phyloP scores from a whole-genome alignment of 2,113 vertebrate genomes.

The Martes martes region DNA sequence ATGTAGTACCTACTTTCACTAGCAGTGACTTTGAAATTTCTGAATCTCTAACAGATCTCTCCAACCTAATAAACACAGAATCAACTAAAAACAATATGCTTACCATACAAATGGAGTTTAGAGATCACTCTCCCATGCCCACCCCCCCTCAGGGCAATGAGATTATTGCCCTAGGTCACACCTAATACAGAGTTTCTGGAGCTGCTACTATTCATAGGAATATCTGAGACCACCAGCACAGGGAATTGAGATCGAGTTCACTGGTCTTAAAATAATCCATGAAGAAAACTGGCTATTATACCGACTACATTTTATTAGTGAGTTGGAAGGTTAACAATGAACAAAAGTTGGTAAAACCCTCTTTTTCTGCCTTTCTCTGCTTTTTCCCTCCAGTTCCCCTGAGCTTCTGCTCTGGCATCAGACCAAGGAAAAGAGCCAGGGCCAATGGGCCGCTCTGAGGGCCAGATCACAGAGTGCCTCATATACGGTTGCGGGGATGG shows the following conservation, averaged over 20 bases:
- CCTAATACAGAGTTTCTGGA: background rate
- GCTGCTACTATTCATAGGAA: background rate
- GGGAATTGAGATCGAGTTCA: background rate
- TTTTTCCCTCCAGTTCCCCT: background rate
- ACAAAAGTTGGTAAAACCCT: background rate
- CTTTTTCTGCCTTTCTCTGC: background rate
- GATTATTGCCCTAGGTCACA: background rate
- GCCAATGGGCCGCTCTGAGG: background rate
- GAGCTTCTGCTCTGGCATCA: background rate
- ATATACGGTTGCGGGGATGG: rapidly evolving
- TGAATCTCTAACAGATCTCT: background rate
- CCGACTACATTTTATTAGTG: background rate
- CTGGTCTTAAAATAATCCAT: background rate
- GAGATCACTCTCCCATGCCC: background rate
- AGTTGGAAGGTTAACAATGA: background rate
- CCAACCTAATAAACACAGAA: background rate
- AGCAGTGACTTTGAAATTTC: background rate
- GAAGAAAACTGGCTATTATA: background rate
- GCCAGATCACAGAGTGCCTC: background rate
- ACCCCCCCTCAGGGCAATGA: background rate
- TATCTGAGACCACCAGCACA: background rate
- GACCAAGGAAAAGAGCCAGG: background rate
- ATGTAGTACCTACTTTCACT: background rate
- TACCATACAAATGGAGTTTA: background rate
- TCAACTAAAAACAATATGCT: background rate